Evolutionary conservation across 2,113 vertebrate genomes (phyloP), one percentile per base, ranked within the genome.

Genomic region (Proterorhinus semilunaris): DNA sequence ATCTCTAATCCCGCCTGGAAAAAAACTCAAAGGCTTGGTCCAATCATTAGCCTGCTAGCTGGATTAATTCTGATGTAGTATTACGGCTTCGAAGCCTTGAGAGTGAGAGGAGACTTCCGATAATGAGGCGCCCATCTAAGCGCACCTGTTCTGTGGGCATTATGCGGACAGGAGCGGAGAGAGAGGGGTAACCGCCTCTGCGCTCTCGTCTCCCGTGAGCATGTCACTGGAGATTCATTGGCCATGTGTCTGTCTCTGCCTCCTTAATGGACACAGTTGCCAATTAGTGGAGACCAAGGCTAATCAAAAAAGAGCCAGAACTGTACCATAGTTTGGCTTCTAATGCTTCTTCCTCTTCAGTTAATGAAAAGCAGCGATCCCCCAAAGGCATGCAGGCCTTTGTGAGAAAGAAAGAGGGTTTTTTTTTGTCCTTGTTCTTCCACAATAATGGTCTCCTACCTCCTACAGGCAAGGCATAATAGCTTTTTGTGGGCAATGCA

Each of bases 51-150:
- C 49, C 43, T 64, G 48, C 70, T 53, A 47, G 52, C 70, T 45
- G 75, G 80, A 86, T 84, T 77, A 79, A 74, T 73, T 55, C 48
- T 10, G 44, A 68, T 73, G 63, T 57, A 70, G 71, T 48, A 76
- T 78, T 82, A 75, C 66, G 48, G 13, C 77, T 64, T 64, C 68
- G 67, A 72, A 83, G 74, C 71, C 66, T 43, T 65, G 70, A 78
- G 68, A 83, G 75, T 12, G 62, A 82, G 45, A 75, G 74, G 54
- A 82, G 48, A 44, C 68, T 83, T 58, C 70, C 17, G 0, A 2
- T 85, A 87, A 88, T 80, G 83, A 84, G 78, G 58, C 54, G 11
- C 50, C 75, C 67, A 65, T 87, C 71, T 81, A 77, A 88, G 67
- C 44, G 81, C 65, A 75, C 78, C 79, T 81, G 77, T 85, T 87